Base-by-base conservation (phyloP, 1,140 invertebrate genomes). In the Aphelenchoides avenae region DNA sequence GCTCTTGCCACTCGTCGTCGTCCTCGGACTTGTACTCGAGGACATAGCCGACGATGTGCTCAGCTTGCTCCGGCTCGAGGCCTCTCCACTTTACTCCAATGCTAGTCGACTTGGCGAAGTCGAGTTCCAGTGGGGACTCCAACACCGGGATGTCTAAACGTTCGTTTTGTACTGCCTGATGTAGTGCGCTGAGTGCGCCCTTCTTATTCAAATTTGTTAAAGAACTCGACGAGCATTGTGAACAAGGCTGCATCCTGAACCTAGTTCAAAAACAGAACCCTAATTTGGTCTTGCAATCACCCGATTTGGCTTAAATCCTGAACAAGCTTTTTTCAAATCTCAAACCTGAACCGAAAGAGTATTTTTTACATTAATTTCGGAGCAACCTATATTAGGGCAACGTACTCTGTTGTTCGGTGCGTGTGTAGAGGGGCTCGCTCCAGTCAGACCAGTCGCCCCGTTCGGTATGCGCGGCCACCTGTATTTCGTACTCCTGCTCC, bases 401-500 rank as follows among this genome's bases (percentile, higher is more conserved):
- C 48, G 22, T 29, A 71, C 68, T 70, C 37, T 73, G 73, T 44
- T 68, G 46, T 41, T 67, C 57, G 36, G 72, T 75, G 24, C 46
- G 57, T 9, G 66, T 64, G 31, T 34, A 51, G 7, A 75, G 44
- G 3, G 61, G 44, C 43, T 77, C 73, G 29, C 64, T 70, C 68
- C 70, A 75, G 2, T 77, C 73, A 13, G 61, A 66, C 75, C 75
- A 75, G 46, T 73, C 68, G 20, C 73, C 73, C n/a, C 58, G 47
- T 46, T 76, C 69, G 18, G 75, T 76, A 52, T 77, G 71, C 18
- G 73, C 73, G 15, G 72, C 66, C 11, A 74, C 73, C 49, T 73
- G 70, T 26, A 75, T 76, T 18, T 66, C 61, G 52, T 77, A 75
- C 43, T 75, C 69, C 47, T 72, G 53, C 52, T 77, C 75, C n/a